Percentiles rank a stretch among this genome's conserved stretches.
phyloP scores from a whole-genome alignment of 1,140 invertebrate genomes.

The Cecropterus lyciades region DNA sequence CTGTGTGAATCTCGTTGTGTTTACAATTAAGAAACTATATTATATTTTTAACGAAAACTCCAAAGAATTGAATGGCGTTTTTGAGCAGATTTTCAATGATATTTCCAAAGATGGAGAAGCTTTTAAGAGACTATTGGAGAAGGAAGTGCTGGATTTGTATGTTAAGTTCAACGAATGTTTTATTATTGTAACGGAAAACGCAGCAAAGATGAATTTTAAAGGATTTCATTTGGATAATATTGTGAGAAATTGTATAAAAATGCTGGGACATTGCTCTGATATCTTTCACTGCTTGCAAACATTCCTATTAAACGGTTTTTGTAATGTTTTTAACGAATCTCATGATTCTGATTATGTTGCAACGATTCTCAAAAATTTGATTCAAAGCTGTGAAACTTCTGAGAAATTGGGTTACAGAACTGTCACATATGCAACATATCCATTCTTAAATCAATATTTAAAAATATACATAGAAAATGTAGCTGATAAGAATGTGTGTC shows the following conservation, averaged over 20 bases:
- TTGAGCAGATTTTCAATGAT: conserved; percentile 52
- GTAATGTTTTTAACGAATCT: conserved; percentile 51
- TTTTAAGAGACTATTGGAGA: conserved; percentile 52
- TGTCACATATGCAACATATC: conserved; percentile 55
- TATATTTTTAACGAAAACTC: conserved; percentile 51
- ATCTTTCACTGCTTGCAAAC: conserved; percentile 64
- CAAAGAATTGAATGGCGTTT: conserved; percentile 49
- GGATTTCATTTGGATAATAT: conserved; percentile 40
- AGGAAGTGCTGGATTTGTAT: conserved; percentile 55
- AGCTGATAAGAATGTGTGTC: conserved; percentile 14
- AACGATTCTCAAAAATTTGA: conserved; percentile 52
- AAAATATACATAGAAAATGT: conserved; percentile 58
- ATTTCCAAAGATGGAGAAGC: conserved; percentile 44
- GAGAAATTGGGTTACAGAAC: conserved; percentile 58
- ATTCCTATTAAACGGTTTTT: conserved; percentile 61
- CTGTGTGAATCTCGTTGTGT: conserved; percentile 53
- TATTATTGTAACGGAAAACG: conserved; percentile 60
- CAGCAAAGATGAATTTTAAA: conserved; percentile 48
- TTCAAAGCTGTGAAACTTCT: conserved; percentile 49
- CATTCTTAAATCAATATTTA: conserved; percentile 61
- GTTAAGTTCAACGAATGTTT: conserved; percentile 63
- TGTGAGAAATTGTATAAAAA: conserved; percentile 41
- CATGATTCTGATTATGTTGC: conserved; percentile 41
- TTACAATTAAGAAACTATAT: conserved; percentile 64
- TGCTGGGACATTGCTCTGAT: conserved; percentile 51